Conservation (phyloP, 2,797 vertebrate species). For the Platyrinchus mystaceus region DNA sequence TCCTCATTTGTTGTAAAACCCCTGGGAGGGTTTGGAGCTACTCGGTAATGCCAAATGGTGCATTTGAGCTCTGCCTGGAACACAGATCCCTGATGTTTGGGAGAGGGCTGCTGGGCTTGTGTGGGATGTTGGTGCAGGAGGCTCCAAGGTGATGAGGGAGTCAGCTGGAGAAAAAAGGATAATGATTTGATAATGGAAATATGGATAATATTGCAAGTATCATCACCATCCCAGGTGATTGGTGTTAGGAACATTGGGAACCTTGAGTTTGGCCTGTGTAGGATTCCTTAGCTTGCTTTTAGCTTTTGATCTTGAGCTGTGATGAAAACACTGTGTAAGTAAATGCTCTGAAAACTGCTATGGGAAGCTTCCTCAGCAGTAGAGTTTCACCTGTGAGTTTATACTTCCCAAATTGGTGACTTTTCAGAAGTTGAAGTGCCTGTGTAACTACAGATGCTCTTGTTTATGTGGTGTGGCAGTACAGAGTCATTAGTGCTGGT, state of each 20-base stretch:
- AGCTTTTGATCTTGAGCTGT: background rate
- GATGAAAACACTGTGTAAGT: background rate
- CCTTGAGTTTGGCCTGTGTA: background rate
- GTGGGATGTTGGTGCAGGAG: background rate
- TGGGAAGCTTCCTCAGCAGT: background rate
- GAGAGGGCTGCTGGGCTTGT: background rate
- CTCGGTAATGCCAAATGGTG: background rate
- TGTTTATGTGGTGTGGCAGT: background rate
- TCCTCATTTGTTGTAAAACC: background rate
- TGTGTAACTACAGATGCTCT: accelerated
- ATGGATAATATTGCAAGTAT: background rate
- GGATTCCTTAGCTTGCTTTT: background rate
- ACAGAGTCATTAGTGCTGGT: background rate
- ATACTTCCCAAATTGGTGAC: background rate
- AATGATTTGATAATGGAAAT: background rate
- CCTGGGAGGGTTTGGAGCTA: background rate
- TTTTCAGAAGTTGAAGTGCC: background rate
- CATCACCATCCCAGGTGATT: background rate
- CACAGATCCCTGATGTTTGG: background rate
- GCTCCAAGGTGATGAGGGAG: accelerated
- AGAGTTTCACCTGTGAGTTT: background rate
- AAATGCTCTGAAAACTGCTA: background rate
- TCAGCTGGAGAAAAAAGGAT: background rate
- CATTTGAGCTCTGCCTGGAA: background rate
- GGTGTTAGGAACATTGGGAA: background rate